Evolutionary conservation across 2,113 vertebrate species (phyloP).

Genomic region (Corythaixoides concolor): DNA sequence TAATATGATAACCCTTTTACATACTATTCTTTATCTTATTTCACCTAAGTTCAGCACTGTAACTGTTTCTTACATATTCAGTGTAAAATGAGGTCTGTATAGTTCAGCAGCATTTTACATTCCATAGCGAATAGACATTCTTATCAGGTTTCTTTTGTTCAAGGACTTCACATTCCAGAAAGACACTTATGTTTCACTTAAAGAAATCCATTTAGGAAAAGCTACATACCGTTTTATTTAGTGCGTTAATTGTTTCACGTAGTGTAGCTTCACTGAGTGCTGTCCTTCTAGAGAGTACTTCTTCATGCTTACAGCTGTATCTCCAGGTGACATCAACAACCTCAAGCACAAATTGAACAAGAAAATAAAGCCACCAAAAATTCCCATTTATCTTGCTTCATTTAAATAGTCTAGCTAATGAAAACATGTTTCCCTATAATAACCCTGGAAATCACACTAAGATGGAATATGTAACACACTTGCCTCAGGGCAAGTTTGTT

Average conservation of each 20-base stretch:
- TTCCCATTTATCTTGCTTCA: neutral
- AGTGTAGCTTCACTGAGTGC: constrained; percentile 85
- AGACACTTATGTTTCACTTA: neutral
- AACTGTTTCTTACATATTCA: neutral
- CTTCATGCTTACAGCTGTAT: constrained; percentile 93
- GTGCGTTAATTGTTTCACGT: constrained; percentile 82
- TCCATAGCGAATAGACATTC: neutral
- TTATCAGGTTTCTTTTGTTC: neutral
- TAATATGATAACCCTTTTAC: neutral
- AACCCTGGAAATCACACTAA: neutral
- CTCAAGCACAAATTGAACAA: constrained; percentile 70
- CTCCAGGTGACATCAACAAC: constrained; percentile 97
- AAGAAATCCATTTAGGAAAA: neutral
- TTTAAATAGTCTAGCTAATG: neutral
- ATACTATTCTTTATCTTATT: neutral
- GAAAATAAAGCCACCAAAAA: constrained; percentile 3
- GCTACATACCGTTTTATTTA: constrained; percentile 81
- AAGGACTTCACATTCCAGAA: neutral
- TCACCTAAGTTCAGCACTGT: neutral
- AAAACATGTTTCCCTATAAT: neutral
- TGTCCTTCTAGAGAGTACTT: constrained; percentile 87
- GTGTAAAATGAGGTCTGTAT: neutral
- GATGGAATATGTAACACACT: neutral
- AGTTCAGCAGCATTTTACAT: neutral
- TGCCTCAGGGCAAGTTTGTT: neutral